Conservation (phyloP, 1,140 invertebrate species). For the Lordiphosa collinella region DNA sequence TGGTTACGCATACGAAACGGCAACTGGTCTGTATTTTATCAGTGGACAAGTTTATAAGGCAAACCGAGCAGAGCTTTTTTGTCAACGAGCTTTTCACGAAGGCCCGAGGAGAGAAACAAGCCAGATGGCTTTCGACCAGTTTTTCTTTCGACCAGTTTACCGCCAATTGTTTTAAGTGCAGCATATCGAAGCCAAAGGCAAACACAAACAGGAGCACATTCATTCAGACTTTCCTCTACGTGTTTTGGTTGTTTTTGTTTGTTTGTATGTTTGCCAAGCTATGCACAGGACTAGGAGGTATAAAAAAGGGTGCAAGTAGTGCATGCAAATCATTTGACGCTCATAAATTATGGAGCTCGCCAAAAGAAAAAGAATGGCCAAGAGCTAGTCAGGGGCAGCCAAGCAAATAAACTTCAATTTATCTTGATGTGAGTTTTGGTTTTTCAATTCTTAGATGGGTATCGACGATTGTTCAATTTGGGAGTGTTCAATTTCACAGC, state of each 20-base stretch:
- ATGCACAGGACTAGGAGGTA: constrained; percentile 3
- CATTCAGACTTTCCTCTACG: not conserved
- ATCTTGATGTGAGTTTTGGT: constrained; percentile 35
- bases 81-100: constrained; percentile 33
- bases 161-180: constrained; percentile 67
- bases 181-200: constrained; percentile 45
- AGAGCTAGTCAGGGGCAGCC: constrained; percentile 12
- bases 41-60: constrained; percentile 56
- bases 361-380: constrained; percentile 8
- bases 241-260: constrained; percentile 22
- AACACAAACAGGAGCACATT: constrained; percentile 30
- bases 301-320: constrained; percentile 27
- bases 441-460: constrained; percentile 7
- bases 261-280: not conserved
- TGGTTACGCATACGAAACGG: constrained; percentile 64
- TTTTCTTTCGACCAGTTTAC: constrained; percentile 28
- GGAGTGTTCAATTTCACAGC: no score
- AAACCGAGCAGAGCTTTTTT: constrained; percentile 19
- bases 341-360: constrained; percentile 59
- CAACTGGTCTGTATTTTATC: constrained; percentile 62
- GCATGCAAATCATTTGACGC: constrained; percentile 69
- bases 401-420: constrained; percentile 65
- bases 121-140: constrained; percentile 30
- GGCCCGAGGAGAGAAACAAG: constrained; percentile 16
- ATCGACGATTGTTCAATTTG: constrained; percentile 1